Percentiles rank a stretch among this genome's conserved stretches.
Conservation (phyloP, 2,888 invertebrate species). For the Leuctra nigra region DNA sequence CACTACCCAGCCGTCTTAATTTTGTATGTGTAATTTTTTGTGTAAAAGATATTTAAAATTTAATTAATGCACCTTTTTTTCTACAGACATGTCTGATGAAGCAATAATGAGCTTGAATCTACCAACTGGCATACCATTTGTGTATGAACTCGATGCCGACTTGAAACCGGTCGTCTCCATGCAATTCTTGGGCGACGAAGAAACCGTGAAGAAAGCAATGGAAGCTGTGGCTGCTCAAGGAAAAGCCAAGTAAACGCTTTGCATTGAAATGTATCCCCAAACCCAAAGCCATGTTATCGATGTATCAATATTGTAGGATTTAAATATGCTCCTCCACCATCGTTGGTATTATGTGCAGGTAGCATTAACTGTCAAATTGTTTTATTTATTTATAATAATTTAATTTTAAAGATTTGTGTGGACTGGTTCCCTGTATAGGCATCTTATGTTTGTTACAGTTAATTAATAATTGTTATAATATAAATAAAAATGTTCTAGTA, state of each 20-base stretch:
- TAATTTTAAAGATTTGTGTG: slow-evolving; percentile 54
- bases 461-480: not conserved
- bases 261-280: not conserved
- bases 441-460: not conserved
- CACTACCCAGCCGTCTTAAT: too few species aligned
- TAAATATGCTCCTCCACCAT: too few species aligned
- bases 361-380: too few species aligned
- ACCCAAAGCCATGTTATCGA: not conserved
- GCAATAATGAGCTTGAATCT: slow-evolving; percentile 69
- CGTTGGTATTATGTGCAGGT: too few species aligned
- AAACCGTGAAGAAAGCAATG: slow-evolving; percentile 54
- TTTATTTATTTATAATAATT: not conserved
- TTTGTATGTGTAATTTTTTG: not conserved
- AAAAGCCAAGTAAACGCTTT: slow-evolving; percentile 22
- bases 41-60: not conserved
- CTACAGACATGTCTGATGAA: slow-evolving; percentile 58
- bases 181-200: slow-evolving; percentile 64
- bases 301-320: too few species aligned
- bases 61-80: slow-evolving; percentile 14
- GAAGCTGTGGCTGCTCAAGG: slow-evolving; percentile 45
- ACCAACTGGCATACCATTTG: slow-evolving; percentile 74
- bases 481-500: too few species aligned
- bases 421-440: not conserved
- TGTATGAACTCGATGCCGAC: slow-evolving; percentile 65
- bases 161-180: slow-evolving; percentile 62